Percentiles rank a stretch among this genome's conserved stretches.
Conservation (phyloP, 2,888 invertebrate genomes). For the Lordiphosa andalusiaca region DNA sequence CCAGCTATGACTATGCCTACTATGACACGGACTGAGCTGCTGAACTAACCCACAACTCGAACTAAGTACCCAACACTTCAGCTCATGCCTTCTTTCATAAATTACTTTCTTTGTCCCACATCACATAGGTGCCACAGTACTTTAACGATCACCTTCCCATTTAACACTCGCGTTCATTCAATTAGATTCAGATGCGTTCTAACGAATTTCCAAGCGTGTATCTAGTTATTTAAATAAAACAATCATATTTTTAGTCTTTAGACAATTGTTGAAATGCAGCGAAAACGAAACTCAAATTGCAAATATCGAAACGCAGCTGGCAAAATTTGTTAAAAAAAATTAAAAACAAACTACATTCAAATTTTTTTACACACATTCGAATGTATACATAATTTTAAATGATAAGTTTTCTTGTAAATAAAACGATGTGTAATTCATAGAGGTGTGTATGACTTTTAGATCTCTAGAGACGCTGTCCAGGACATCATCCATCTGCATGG, state of each 20-base stretch:
- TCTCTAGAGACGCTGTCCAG: too few relatives aligned
- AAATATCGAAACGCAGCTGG: conserved; percentile 29
- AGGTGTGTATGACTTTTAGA: neutral
- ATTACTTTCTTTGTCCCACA: conserved; percentile 15
- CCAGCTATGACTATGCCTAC: conserved; percentile 91
- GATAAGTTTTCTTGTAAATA: conserved; percentile 61
- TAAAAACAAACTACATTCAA: conserved; percentile 40
- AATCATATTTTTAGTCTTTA: conserved; percentile 75
- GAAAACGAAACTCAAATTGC: conserved; percentile 22
- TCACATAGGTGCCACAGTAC: conserved; percentile 67
- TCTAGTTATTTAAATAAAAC: conserved; percentile 77
- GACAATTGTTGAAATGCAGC: conserved; percentile 72
- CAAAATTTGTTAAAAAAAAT: conserved; percentile 25
- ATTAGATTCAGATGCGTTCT: conserved; percentile 56
- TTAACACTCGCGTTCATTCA: conserved; percentile 67
- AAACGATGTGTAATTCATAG: conserved; percentile 52
- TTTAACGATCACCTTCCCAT: conserved; percentile 33
- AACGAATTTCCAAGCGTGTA: conserved; percentile 76
- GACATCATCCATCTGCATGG: too few relatives aligned
- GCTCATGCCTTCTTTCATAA: conserved; percentile 6
- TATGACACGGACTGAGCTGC: conserved; percentile 86
- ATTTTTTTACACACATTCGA: conserved; percentile 43
- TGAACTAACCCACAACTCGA: conserved; percentile 20
- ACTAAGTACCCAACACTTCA: conserved; percentile 25
- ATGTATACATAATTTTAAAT: conserved; percentile 54